These are phyloP conservation scores for Cherax quadricarinatus DNA, from an alignment of 1,140 invertebrate species.

Conservation along the genomic window DNA sequence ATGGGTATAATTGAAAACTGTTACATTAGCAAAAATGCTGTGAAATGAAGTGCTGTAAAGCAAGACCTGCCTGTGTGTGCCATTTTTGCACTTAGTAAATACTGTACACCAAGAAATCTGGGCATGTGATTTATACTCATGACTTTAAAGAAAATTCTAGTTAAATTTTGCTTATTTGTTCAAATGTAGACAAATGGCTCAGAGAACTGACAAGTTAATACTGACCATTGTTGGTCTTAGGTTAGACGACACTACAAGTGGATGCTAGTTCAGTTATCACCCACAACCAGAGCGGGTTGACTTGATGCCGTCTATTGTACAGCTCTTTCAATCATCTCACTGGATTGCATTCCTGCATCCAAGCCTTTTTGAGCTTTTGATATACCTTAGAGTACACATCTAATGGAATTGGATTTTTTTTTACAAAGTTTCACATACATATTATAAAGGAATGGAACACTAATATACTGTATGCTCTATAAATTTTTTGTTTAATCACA, in stretches of 20 bases:
- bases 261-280: neutral
- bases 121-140: no score
- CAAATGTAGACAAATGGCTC: no score
- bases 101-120: no score
- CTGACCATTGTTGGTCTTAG: no score
- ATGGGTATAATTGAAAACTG: no score
- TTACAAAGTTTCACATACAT: neutral
- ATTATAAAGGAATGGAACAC: neutral
- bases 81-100: no score
- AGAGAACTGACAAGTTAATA: no score
- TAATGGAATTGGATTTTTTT: neutral
- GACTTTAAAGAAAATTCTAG: no score
- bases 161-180: no score
- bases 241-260: neutral
- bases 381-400: neutral
- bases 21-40: no score
- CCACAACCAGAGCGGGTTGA: constrained; percentile 42
- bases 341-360: neutral
- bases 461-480: neutral
- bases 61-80: no score
- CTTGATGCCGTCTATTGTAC: constrained; percentile 43
- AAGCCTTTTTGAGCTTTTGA: constrained; percentile 7
- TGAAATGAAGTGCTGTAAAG: no score
- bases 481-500: neutral
- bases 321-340: neutral